phyloP scores from a whole-genome alignment of 1,140 invertebrate genomes.

The Pseudomyrmex concolor region DNA sequence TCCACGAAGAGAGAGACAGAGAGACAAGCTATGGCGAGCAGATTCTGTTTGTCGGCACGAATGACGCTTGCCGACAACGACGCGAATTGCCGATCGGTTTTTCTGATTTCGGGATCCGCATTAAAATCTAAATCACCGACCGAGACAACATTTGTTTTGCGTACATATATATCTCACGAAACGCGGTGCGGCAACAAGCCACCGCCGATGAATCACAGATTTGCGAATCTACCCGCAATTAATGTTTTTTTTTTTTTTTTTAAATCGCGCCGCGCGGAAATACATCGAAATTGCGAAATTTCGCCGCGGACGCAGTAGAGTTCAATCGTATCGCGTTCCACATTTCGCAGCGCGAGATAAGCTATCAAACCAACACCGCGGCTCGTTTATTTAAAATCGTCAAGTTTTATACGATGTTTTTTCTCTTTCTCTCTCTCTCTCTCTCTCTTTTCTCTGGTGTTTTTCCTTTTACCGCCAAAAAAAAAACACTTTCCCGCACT shows the following conservation, averaged over 20 bases:
- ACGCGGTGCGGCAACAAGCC: not conserved
- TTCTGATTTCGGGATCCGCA: not conserved
- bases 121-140: too few relatives aligned
- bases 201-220: conserved; percentile 1
- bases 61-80: not conserved
- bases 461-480: not conserved
- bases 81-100: conserved; percentile 16
- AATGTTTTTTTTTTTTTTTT: not conserved
- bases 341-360: conserved; percentile 64
- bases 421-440: not conserved
- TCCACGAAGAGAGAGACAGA: too few relatives aligned
- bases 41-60: too few relatives aligned
- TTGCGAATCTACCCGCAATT: not conserved
- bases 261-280: not conserved
- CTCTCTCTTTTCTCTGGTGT: too few relatives aligned
- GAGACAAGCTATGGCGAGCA: too few relatives aligned
- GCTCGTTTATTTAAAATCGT: conserved; percentile 54
- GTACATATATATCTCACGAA: not conserved
- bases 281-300: conserved; percentile 39
- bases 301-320: conserved; percentile 19
- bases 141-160: not conserved
- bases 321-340: conserved; percentile 59
- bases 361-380: conserved; percentile 46
- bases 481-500: conserved; percentile 60
- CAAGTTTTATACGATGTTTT: conserved; percentile 52